These are phyloP conservation scores for Lytechinus pictus DNA, from an alignment of 35 echinoderm and acorn worm genomes.

Conservation along the genomic window DNA sequence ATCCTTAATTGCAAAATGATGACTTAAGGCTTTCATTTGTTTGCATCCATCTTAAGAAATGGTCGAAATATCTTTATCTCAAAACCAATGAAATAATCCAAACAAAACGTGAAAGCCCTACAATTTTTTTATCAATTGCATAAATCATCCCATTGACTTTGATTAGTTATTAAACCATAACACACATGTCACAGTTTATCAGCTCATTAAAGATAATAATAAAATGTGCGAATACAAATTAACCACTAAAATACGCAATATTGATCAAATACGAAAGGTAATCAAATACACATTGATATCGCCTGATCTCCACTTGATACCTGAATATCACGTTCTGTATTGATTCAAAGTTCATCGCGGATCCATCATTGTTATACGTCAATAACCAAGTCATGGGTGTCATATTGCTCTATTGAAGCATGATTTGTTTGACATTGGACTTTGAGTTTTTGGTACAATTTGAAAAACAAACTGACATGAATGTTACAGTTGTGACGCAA, in stretches of 20 bases:
- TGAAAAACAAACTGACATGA: too few relatives aligned
- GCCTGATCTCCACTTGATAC: not conserved
- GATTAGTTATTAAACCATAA: not conserved
- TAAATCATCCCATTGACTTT: not conserved
- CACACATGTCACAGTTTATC: not conserved
- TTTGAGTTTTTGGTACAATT: not conserved
- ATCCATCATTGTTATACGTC: not conserved
- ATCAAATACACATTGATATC: not conserved
- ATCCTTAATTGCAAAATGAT: too few relatives aligned
- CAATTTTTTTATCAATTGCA: not conserved
- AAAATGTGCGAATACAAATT: not conserved
- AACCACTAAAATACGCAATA: not conserved
- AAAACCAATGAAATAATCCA: too few relatives aligned
- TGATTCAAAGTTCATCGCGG: not conserved
- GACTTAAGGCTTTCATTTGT: too few relatives aligned
- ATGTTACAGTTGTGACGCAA: too few relatives aligned
- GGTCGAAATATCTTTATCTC: too few relatives aligned
- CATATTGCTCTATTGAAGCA: not conserved
- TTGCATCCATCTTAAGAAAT: too few relatives aligned
- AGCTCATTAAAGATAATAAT: not conserved
- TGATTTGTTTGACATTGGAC: not conserved
- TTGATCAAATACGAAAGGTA: not conserved
- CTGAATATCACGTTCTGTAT: not conserved
- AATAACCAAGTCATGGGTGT: not conserved
- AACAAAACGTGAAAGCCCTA: too few relatives aligned